A percentile compares a stretch with the other conserved stretches of the same genome.
Conservation (phyloP, 2,888 invertebrate species). For the Mycalesis mineus region DNA sequence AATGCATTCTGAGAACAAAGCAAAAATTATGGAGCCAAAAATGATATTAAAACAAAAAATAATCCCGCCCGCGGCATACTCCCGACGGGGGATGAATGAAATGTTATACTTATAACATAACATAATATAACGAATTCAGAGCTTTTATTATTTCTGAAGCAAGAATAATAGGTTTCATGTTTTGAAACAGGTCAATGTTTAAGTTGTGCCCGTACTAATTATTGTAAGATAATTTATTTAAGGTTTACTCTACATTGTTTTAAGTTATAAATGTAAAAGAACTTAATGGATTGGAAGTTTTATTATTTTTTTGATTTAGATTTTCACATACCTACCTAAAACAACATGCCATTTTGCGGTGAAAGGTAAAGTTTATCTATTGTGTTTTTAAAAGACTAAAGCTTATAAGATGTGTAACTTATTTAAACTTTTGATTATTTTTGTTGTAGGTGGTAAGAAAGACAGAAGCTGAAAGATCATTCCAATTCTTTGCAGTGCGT, state of each 20-base stretch:
- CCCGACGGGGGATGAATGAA: not conserved
- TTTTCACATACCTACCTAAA: too few relatives aligned
- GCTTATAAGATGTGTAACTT: too few relatives aligned
- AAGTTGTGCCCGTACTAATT: not conserved
- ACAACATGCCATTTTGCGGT: too few relatives aligned
- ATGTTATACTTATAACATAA: not conserved
- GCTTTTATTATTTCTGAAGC: not conserved
- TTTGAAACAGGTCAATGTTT: not conserved
- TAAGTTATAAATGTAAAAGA: not conserved
- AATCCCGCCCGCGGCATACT: constrained; percentile 1
- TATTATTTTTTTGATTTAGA: too few relatives aligned
- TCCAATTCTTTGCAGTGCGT: too few relatives aligned
- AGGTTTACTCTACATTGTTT: too few relatives aligned
- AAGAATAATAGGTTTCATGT: not conserved
- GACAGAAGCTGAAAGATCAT: too few relatives aligned
- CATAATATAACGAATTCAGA: not conserved
- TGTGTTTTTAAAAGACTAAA: too few relatives aligned
- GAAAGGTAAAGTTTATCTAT: too few relatives aligned
- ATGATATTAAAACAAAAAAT: constrained; percentile 10
- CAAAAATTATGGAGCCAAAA: constrained; percentile 3
- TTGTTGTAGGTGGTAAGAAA: too few relatives aligned
- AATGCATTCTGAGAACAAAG: constrained; percentile 8
- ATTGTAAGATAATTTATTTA: too few relatives aligned
- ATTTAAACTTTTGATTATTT: too few relatives aligned
- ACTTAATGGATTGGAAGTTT: not conserved